Conservation (phyloP, 2,113 vertebrate genomes). For the Aviceda subcristata region DNA sequence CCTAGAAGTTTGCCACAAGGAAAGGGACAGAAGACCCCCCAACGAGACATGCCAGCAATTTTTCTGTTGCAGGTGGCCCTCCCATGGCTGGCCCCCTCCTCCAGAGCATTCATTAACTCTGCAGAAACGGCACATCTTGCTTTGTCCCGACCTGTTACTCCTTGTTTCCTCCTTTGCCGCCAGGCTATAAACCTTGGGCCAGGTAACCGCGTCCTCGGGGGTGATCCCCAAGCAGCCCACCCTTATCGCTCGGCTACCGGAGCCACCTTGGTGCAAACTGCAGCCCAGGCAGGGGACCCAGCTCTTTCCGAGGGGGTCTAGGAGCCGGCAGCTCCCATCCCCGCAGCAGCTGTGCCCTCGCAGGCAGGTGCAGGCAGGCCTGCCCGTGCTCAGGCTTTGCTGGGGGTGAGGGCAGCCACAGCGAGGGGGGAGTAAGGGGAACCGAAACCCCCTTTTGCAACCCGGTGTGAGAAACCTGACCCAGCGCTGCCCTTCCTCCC, state of each 20-base stretch:
- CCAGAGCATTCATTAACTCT: not conserved
- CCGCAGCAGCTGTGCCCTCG: not conserved
- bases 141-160: not conserved
- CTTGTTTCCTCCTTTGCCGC: not conserved
- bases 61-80: not conserved
- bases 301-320: accelerated
- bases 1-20: not conserved
- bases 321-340: not conserved
- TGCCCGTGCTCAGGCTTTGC: not conserved
- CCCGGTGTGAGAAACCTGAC: not conserved
- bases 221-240: not conserved
- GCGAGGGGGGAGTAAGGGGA: not conserved
- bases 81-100: not conserved
- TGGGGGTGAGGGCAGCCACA: no score
- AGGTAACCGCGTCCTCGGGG: not conserved
- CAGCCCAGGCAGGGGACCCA: not conserved
- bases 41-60: not conserved
- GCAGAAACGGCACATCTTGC: not conserved
- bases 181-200: not conserved
- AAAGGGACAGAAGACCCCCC: not conserved
- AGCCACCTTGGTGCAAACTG: not conserved
- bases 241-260: accelerated
- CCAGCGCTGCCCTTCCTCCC: not conserved
- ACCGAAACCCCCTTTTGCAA: not conserved
- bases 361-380: not conserved